These are phyloP conservation scores for Molanna angustata DNA, from an alignment of 2,888 invertebrate genomes.

Conservation along the genomic window DNA sequence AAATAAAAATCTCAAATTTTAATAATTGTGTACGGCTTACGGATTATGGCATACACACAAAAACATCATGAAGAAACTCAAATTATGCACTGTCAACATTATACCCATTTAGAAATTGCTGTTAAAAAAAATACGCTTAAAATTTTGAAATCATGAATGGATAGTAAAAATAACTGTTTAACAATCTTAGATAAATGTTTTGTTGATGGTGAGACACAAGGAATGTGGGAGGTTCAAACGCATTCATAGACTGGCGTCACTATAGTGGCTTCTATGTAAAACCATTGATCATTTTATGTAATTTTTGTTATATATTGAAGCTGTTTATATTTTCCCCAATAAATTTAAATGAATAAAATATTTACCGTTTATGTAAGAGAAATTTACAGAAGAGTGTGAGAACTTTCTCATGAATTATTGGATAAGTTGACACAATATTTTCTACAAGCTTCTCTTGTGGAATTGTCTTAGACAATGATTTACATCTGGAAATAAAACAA, in stretches of 20 bases:
- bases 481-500: constrained; percentile 20
- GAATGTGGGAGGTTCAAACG: no score
- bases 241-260: neutral
- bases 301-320: neutral
- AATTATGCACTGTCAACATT: no score
- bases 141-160: no score
- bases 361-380: constrained; percentile 57
- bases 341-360: neutral
- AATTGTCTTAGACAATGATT: constrained; percentile 19
- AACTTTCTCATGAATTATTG: constrained; percentile 65
- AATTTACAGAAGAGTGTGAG: constrained; percentile 61
- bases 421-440: constrained; percentile 61
- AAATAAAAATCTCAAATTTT: no score
- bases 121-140: no score
- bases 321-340: no score
- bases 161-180: constrained; percentile 7
- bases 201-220: no score
- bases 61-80: no score
- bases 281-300: neutral
- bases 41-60: no score
- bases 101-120: no score
- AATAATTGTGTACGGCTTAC: no score
- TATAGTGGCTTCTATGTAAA: neutral
- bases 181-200: no score
- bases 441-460: constrained; percentile 35